Evolutionary conservation across 2,113 vertebrate species (phyloP), one percentile per base, ranked within the genome.

Genomic region (Zeus faber): DNA sequence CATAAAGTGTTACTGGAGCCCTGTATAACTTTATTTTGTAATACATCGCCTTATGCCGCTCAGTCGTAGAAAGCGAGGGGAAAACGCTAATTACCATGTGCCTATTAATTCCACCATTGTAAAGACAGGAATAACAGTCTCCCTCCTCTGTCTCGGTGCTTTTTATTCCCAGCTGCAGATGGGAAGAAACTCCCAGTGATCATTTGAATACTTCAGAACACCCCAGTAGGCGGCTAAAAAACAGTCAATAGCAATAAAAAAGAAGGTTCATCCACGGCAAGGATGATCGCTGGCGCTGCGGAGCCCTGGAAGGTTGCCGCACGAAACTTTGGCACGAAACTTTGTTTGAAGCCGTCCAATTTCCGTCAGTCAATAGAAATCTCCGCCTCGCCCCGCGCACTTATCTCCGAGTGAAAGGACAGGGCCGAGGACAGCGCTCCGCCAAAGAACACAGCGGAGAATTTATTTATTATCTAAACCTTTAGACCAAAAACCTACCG

Each of bases 121-220:
- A 67, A 79, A 77, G 72, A 44, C 63, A 59, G 79, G 75, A 75
- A 77, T 72, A 72, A 77, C 78, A 80, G 68, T 57, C 72, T 66
- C 65, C 64, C 74, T 65, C 61, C 67, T 69, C 67, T 66, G 62
- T 18, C 53, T 60, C 65, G 37, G 16, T 61, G 56, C 67, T 21
- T 47, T 83, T 83, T 78, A 85, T 81, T 72, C 67, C 65, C 62
- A 58, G 57, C 64, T 67, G 72, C 66, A 75, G 73, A 82, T 20
- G 66, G 65, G 61, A 47, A 76, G 77, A 77, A 77, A 75, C 61
- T 82, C 83, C 79, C 81, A 75, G 74, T 65, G 77, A 82, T 83
- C 81, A 80, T 83, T 83, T 80, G 70, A 85, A 83, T 83, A 81
- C 81, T 85, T 80, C 70, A 80, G 76, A 80, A 81, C 67, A 77